phyloP scores from a whole-genome alignment of 1,140 invertebrate genomes.

The Drosophila funebris region DNA sequence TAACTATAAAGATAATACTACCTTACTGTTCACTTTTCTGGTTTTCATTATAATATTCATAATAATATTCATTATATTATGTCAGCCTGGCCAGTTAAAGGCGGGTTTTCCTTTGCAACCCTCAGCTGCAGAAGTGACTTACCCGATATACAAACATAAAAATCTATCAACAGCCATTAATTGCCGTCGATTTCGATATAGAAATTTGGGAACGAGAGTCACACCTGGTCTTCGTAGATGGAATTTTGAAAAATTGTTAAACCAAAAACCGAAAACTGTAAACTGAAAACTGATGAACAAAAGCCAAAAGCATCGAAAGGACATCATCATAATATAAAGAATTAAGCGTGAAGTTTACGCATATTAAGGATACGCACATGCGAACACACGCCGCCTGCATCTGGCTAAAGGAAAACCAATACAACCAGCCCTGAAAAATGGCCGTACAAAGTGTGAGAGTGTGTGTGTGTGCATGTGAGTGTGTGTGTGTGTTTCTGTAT shows the following conservation, averaged over 20 bases:
- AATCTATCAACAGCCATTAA: constrained; percentile 78
- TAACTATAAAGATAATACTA: too few relatives aligned
- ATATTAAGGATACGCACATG: constrained; percentile 79
- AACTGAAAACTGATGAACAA: constrained; percentile 56
- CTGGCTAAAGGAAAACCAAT: constrained; percentile 46
- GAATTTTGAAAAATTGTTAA: constrained; percentile 73
- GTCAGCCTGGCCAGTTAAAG: background rate
- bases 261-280: constrained; percentile 45
- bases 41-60: too few relatives aligned
- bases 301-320: constrained; percentile 75
- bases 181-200: constrained; percentile 39
- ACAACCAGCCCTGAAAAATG: constrained; percentile 52
- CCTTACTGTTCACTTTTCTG: too few relatives aligned
- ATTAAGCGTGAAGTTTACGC: constrained; percentile 83
- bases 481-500: constrained; percentile 1
- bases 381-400: constrained; percentile 69
- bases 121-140: constrained; percentile 46
- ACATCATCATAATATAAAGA: constrained; percentile 78
- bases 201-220: constrained; percentile 38
- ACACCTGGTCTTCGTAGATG: constrained; percentile 64
- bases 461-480: constrained; percentile 2
- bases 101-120: too few relatives aligned
- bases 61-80: constrained; percentile 17
- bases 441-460: constrained; percentile 22
- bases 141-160: constrained; percentile 76